A percentile compares a stretch with the other conserved stretches of the same genome.
These are phyloP conservation scores for Erithacus rubecula DNA, from an alignment of 2,797 vertebrate genomes.

Conservation along the genomic window DNA sequence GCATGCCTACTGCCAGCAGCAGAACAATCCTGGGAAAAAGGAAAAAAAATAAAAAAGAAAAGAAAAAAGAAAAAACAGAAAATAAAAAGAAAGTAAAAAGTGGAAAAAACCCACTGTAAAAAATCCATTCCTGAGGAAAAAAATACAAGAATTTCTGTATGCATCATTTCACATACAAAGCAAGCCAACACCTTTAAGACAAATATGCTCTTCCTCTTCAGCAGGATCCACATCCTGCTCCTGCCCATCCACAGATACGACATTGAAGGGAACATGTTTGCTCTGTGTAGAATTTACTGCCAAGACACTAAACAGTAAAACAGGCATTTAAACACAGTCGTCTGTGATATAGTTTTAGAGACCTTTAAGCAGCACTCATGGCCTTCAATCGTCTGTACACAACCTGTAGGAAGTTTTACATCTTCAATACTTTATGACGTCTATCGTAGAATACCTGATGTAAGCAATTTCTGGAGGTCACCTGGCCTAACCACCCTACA, in stretches of 20 bases:
- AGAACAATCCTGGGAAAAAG: not conserved
- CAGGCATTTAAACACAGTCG: not conserved
- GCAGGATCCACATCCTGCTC: slow-evolving; percentile 36
- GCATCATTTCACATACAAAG: not conserved
- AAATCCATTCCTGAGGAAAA: not conserved
- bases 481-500: not conserved
- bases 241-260: not conserved
- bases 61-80: not conserved
- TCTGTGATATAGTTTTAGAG: not conserved
- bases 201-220: slow-evolving; percentile 3
- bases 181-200: not conserved
- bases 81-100: too few species aligned
- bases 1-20: not conserved
- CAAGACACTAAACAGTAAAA: not conserved
- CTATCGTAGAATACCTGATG: not conserved
- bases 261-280: not conserved
- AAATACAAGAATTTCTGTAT: not conserved
- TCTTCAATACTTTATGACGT: not conserved
- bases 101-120: too few species aligned
- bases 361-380: not conserved
- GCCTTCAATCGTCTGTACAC: not conserved
- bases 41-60: too few species aligned
- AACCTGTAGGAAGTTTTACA: not conserved
- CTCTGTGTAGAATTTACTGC: not conserved
- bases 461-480: not conserved